phyloP scores from a whole-genome alignment of 2,797 vertebrate genomes.

The Morus bassanus region DNA sequence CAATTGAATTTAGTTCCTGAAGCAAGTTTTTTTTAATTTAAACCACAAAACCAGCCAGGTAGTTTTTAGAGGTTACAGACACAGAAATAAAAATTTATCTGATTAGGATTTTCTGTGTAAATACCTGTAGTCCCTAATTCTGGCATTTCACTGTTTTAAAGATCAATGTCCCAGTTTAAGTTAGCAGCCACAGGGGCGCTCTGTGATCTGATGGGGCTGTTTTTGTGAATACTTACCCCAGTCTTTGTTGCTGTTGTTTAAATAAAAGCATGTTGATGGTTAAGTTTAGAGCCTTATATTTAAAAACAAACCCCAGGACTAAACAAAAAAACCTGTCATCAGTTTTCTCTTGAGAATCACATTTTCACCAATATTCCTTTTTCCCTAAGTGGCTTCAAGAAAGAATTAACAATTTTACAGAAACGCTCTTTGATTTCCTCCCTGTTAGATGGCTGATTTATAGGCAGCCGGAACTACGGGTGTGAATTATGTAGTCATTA shows the following conservation, averaged over 20 bases:
- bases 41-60: background rate
- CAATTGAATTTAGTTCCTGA: background rate
- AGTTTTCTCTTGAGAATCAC: background rate
- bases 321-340: background rate
- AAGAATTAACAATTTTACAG: background rate
- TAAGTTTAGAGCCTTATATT: background rate
- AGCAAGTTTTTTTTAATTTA: background rate
- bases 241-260: background rate
- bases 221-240: background rate
- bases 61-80: background rate
- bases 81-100: background rate
- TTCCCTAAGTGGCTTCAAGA: background rate
- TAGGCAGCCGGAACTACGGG: background rate
- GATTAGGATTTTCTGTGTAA: background rate
- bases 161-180: background rate
- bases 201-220: background rate
- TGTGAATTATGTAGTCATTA: background rate
- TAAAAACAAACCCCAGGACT: background rate
- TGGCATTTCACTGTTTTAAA: background rate
- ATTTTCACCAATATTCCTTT: background rate
- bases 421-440: background rate
- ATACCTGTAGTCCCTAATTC: background rate
- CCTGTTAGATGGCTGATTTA: background rate
- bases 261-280: background rate
- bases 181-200: background rate